Base-by-base conservation (phyloP, 2,888 invertebrate species). In the Dichetophora obliterata region DNA sequence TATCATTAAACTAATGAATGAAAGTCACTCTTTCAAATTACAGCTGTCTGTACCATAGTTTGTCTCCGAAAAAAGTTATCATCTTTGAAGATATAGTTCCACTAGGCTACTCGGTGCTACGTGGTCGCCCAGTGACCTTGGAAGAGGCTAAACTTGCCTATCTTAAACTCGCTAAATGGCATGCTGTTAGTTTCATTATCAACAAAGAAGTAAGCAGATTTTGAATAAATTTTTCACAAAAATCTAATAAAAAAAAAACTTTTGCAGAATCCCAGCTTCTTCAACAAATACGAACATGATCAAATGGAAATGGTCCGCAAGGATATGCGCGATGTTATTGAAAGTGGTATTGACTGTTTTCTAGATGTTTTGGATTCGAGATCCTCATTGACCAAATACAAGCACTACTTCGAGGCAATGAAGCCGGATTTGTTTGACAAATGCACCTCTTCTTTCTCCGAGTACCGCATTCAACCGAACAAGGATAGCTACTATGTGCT, bases 121-220 rank as follows among this genome's bases (percentile, higher is more conserved):
- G 80, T 50, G 66, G 75, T 34, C 83, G 83, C 57, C 68, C 24
- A 14, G 69, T 78, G 5, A 81, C 68, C 0, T 70, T 82, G 54
- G 72, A 81, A 37, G 82, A 84, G 76, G 61, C 81, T 8, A 76
- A 81, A 75, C 72, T 78, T 16, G 80, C 68, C 5, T 80, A 80
- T 76, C 76, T 80, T 68, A 86, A 80, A 79, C 37, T 86, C 48
- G 84, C 84, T 14, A 86, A 85, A 68, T 81, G 82, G 78, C 86
- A 86, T 75, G 86, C 83, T 48, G 80, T 80, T 24, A 83, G 82
- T 69, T 81, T 80, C 22, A 82, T 81, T 31, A 66, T 81, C 14
- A 73, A 75, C 19, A 24, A 78, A 66, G 82, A 83, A 78, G 81
- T 82, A 68, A 63, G 52, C 5, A n/a, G n/a, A n/a, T n/a, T n/a